phyloP scores from a whole-genome alignment of 2,797 vertebrate genomes.

The Benthosema pterotum region DNA sequence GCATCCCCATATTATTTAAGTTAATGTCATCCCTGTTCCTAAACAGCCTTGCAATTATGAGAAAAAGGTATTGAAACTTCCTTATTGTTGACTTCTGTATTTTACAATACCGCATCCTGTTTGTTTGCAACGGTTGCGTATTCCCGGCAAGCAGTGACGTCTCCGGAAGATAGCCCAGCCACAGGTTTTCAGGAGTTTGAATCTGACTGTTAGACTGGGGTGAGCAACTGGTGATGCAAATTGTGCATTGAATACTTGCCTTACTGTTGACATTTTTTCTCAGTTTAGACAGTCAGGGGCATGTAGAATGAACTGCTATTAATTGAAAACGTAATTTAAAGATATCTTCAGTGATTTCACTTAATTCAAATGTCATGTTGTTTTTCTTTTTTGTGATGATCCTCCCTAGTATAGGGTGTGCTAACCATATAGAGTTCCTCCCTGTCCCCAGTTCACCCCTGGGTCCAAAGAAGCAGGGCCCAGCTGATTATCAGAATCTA shows the following conservation, averaged over 20 bases:
- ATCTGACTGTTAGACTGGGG: not conserved
- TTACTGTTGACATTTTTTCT: not conserved
- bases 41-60: not conserved
- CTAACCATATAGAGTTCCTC: too few relatives aligned
- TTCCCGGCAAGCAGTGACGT: not conserved
- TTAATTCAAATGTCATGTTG: too few relatives aligned
- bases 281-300: not conserved
- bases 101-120: not conserved
- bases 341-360: too few relatives aligned
- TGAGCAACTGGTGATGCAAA: not conserved
- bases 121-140: constrained; percentile 4
- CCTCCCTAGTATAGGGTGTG: too few relatives aligned
- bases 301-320: not conserved
- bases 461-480: too few relatives aligned
- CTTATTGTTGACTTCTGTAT: too few relatives aligned
- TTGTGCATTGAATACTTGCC: not conserved
- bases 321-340: not conserved
- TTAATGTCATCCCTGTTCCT: not conserved
- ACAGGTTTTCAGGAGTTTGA: not conserved
- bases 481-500: too few relatives aligned
- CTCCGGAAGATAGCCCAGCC: not conserved
- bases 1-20: constrained; percentile 8
- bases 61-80: not conserved
- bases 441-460: too few relatives aligned
- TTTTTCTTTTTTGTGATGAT: too few relatives aligned